Evolutionary conservation across 2,113 vertebrate genomes (phyloP), one percentile per base, ranked within the genome.

Genomic region (Argyrosomus japonicus): DNA sequence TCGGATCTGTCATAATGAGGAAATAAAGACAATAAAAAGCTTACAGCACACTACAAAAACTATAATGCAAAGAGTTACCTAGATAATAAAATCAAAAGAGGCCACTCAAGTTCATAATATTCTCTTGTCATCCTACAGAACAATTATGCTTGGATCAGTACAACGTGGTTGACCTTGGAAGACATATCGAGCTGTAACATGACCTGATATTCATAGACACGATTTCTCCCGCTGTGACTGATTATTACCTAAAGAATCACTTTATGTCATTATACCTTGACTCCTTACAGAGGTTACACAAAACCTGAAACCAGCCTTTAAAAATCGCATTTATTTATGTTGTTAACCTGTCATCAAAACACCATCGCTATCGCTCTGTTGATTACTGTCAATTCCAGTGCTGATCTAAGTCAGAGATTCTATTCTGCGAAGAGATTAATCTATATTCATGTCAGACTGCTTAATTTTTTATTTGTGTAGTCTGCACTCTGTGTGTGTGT

Each of bases 1-100:
- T 75, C 81, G 23, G 87, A 75, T 90, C 77, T 93, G 88, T 91
- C 93, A 92, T 86, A 91, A 92, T 82, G 83, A 76, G 83, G 75
- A 68, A 79, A 89, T 86, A 74, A 68, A 90, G 88, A 79, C 79
- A 51, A 88, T 91, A 92, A 91, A 91, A 92, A 68, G 78, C 83
- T 21, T 65, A 90, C 77, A 88, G 80, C 11, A 47, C 11, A 47
- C 11, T 4, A 14, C 12, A 25, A 84, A 82, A 89, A 45, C 83
- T 80, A 40, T 75, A 27, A 68, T 65, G 78, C 12, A 83, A 84
- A 85, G 79, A 89, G 36, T 79, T 63, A 75, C 67, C 54, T 63
- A 21, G 83, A 91, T 80, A 82, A 88, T 72, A 82, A 91, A 91
- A 87, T 82, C 77, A 88, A 89, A 92, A 85, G 78, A 91, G 79